Evolutionary conservation across 2,797 vertebrate genomes (phyloP).

Genomic region (Microhierax caerulescens): DNA sequence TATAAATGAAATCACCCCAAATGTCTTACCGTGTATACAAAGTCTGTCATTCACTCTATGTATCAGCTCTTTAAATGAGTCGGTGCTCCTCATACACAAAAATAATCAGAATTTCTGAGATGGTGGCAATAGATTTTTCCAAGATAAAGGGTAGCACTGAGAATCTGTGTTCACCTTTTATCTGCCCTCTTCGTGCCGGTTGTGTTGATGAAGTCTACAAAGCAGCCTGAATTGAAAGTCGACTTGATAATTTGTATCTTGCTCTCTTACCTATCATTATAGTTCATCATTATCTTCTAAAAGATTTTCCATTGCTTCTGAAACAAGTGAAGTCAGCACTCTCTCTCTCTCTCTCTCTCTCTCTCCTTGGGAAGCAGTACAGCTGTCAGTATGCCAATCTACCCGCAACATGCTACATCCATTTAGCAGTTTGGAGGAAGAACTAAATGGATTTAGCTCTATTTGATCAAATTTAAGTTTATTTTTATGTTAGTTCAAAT

Average conservation of each 20-base stretch:
- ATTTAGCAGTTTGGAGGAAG: not conserved
- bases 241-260: conserved; percentile 30
- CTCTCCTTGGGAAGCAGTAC: not conserved
- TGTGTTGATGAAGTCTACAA: conserved; percentile 20
- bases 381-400: conserved; percentile 8
- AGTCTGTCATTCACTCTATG: not conserved
- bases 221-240: not conserved
- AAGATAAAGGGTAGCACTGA: conserved; percentile 2
- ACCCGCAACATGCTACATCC: not conserved
- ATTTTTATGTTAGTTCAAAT: not conserved
- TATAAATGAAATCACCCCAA: not conserved
- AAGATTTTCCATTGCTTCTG: conserved; percentile 35
- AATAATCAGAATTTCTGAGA: conserved; percentile 32
- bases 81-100: not conserved
- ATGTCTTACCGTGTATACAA: not conserved
- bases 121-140: conserved; percentile 11
- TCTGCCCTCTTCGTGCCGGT: not conserved
- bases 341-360: not conserved
- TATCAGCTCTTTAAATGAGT: not conserved
- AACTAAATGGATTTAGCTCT: not conserved
- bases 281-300: conserved; percentile 26
- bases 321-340: conserved; percentile 41
- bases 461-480: conserved; percentile 34
- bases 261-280: conserved; percentile 35
- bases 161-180: conserved; percentile 25